Evolutionary conservation across 2,797 vertebrate genomes (phyloP).

Genomic region (Novumbra hubbsi): DNA sequence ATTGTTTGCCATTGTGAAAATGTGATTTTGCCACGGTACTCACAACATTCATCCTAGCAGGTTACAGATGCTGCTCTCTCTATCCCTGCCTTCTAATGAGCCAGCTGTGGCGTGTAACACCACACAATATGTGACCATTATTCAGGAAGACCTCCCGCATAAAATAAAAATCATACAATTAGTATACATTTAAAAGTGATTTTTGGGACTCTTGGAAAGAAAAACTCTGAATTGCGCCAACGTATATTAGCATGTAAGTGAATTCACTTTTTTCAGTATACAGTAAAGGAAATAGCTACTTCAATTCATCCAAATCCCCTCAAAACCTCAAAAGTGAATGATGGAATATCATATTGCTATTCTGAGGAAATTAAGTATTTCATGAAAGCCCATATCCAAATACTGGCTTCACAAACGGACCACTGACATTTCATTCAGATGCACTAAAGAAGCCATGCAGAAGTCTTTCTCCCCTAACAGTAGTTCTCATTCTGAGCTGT

Average conservation of each 20-base stretch:
- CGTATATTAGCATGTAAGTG: slow-evolving; percentile 26
- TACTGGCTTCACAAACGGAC: neutral
- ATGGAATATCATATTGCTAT: no score
- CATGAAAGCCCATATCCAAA: neutral
- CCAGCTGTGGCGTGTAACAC: slow-evolving; percentile 18
- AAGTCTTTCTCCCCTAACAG: slow-evolving; percentile 60
- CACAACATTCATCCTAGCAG: slow-evolving; percentile 26
- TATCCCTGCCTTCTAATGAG: slow-evolving; percentile 23
- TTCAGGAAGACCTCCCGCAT: slow-evolving; percentile 27
- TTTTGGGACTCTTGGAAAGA: neutral
- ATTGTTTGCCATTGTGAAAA: slow-evolving; percentile 12
- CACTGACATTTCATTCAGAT: slow-evolving; percentile 19
- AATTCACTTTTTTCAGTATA: neutral
- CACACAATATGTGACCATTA: slow-evolving; percentile 42
- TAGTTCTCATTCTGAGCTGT: slow-evolving; percentile 53
- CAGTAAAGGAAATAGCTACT: neutral
- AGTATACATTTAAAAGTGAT: slow-evolving; percentile 31
- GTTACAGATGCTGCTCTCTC: neutral
- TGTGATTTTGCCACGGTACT: neutral
- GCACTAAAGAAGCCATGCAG: slow-evolving; percentile 57
- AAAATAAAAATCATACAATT: slow-evolving; percentile 40
- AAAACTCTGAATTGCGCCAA: slow-evolving; percentile 5
- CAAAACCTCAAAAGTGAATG: neutral
- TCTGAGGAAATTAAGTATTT: neutral
- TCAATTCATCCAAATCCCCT: neutral